phyloP scores from a whole-genome alignment of 2,888 invertebrate genomes.

The Cryptophagus acutangulus region DNA sequence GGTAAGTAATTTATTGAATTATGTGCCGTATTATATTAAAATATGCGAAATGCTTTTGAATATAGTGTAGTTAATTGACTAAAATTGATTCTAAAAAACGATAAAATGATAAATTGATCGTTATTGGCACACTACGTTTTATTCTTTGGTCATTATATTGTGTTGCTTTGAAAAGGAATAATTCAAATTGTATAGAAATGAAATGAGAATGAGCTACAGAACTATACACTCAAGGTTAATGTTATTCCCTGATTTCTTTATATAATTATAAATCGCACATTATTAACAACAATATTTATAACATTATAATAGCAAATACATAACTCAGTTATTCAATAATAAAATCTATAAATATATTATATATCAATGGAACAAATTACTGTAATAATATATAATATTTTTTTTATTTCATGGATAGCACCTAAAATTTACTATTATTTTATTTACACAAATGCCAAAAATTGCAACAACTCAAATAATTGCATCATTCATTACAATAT shows the following conservation, averaged over 20 bases:
- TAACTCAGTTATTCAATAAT: constrained; percentile 15
- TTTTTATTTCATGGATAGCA: too few species aligned
- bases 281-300: constrained; percentile 29
- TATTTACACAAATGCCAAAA: constrained; percentile 19
- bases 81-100: too few species aligned
- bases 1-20: not conserved
- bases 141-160: constrained; percentile 16
- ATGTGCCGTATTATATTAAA: not conserved
- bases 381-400: constrained; percentile 6
- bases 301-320: constrained; percentile 17
- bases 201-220: not conserved
- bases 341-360: constrained; percentile 24
- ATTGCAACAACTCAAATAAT: constrained; percentile 15
- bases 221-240: constrained; percentile 20
- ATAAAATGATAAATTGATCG: too few species aligned
- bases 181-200: not conserved
- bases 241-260: constrained; percentile 28
- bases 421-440: constrained; percentile 30
- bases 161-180: constrained; percentile 6
- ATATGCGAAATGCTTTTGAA: too few species aligned
- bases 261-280: constrained; percentile 28
- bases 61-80: too few species aligned
- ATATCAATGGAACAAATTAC: constrained; percentile 21
- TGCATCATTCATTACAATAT: not conserved
- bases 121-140: constrained; percentile 22